Evolutionary conservation across 2,113 vertebrate genomes (phyloP), one percentile per base, ranked within the genome.

Genomic region (Psilopogon haemacephalus): DNA sequence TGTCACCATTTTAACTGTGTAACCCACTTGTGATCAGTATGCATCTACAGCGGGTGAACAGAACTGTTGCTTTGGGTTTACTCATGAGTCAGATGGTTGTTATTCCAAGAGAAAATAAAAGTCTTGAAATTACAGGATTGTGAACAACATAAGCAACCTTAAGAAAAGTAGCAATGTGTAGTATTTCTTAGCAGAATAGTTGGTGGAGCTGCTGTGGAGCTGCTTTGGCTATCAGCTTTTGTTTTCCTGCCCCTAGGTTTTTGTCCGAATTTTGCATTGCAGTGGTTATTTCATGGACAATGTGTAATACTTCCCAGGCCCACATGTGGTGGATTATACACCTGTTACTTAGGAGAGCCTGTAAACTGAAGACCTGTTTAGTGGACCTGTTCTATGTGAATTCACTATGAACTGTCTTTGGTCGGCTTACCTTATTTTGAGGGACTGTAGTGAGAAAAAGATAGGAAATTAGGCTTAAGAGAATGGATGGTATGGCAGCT

Each of bases 241-340:
- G n/a, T 52, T 56, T 35, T 9, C 27, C 18, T 10, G 0, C 27
- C 26, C 50, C 12, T 16, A 15, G 27, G 72, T 90, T 96, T 30
- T 93, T 87, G 46, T 95, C 65, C 12, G 6, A 35, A 48, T 89
- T 92, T 93, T 86, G 84, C 44, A 28, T 93, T 86, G 58, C 46
- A 46, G 78, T 91, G 56, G 14, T 93, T 12, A 54, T 93, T 86
- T 82, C 88, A 93, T 3, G 9, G 46, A 59, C 63, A 68, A 35
- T 9, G 21, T 28, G 55, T 67, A 33, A 56, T 80, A 30, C 50
- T 84, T 86, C 28, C 33, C n/a, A 67, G 40, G 37, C 35, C 37
- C 32, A 27, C 3, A 0, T 5, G 8, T 48, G 62, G 9, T 62
- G 27, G 28, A 28, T 74, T 50, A 65, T 48, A 30, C 0, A 42